phyloP scores from a whole-genome alignment of 2,113 vertebrate species.

The Ceyx cyanopectus region DNA sequence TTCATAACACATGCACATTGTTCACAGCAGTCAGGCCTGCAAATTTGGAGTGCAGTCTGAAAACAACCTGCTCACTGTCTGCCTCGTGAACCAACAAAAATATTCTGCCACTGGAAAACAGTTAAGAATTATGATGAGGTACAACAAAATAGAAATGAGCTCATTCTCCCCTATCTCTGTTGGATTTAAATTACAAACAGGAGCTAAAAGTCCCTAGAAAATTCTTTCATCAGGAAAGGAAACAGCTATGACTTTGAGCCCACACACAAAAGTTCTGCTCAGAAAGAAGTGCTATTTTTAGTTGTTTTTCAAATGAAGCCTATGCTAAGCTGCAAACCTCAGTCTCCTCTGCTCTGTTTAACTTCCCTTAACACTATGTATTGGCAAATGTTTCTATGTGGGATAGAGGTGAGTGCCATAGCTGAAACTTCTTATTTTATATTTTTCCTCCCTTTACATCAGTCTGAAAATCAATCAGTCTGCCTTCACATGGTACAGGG shows the following conservation, averaged over 20 bases:
- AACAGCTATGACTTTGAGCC: conserved; percentile 2
- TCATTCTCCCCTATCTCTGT: background rate
- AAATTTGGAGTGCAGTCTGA: background rate
- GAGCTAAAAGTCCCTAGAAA: background rate
- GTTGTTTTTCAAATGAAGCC: conserved; percentile 22
- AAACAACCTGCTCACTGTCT: background rate
- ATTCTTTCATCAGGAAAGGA: background rate
- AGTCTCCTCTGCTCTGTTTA: background rate
- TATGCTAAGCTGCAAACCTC: background rate
- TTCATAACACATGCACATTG: background rate
- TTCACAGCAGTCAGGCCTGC: background rate
- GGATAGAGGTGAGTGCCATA: background rate
- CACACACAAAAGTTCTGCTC: conserved; percentile 22
- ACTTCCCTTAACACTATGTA: background rate
- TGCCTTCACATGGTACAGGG: background rate
- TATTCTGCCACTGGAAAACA: background rate
- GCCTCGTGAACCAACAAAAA: background rate
- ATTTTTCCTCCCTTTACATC: background rate
- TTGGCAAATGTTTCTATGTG: background rate
- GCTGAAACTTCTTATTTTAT: background rate
- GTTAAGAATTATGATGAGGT: background rate
- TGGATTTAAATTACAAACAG: conserved; percentile 11
- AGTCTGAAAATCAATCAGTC: background rate
- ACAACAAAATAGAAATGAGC: conserved; percentile 16
- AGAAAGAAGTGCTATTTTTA: conserved; percentile 47